Conservation (phyloP, 2,888 invertebrate species). For the Hydriomena furcata region DNA sequence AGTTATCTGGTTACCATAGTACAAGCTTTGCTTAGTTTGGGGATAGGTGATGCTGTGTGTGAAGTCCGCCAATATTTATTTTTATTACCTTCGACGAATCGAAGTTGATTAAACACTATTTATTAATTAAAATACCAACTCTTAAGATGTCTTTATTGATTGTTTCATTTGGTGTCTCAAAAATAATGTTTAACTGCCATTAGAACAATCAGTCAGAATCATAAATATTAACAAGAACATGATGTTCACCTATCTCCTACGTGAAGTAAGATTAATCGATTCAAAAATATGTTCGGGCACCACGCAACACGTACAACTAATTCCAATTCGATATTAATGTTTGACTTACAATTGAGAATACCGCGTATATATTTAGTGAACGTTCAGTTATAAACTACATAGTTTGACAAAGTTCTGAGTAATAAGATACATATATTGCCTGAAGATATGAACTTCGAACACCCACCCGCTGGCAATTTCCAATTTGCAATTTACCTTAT, state of each 20-base stretch:
- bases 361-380: slow-evolving; percentile 20
- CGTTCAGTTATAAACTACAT: slow-evolving; percentile 21
- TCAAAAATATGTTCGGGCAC: slow-evolving; percentile 12
- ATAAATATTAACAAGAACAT: slow-evolving; percentile 1
- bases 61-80: too few relatives aligned
- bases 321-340: slow-evolving; percentile 19
- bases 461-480: neutral
- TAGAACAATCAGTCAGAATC: too few relatives aligned
- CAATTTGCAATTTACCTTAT: neutral
- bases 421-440: neutral
- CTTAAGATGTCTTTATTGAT: too few relatives aligned
- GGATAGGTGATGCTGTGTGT: too few relatives aligned
- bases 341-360: slow-evolving; percentile 23
- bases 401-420: slow-evolving; percentile 20
- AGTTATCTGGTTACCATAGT: too few relatives aligned
- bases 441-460: neutral
- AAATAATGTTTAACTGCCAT: too few relatives aligned
- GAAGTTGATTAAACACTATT: too few relatives aligned
- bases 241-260: slow-evolving; percentile 1
- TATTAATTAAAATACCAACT: too few relatives aligned
- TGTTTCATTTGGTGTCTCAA: too few relatives aligned
- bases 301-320: slow-evolving; percentile 17
- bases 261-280: slow-evolving; percentile 18
- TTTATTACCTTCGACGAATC: too few relatives aligned
- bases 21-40: too few relatives aligned